Evolutionary conservation across 2,888 invertebrate genomes (phyloP).

Genomic region (Dermolepida albohirtum): DNA sequence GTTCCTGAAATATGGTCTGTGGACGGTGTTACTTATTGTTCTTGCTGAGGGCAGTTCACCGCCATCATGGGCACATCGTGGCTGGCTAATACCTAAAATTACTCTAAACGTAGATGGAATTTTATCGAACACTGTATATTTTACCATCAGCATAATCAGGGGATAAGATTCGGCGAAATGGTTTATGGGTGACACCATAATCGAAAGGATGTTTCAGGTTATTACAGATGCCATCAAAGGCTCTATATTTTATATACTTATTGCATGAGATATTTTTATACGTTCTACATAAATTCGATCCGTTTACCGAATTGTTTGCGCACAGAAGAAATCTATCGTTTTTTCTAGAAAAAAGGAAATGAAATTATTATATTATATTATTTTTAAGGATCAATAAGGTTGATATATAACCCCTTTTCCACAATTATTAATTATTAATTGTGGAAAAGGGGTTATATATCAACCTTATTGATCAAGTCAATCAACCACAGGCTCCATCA

Average conservation of each 20-base stretch:
- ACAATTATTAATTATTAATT: too few species aligned
- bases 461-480: too few species aligned
- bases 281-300: constrained; percentile 75
- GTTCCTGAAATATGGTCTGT: constrained; percentile 78
- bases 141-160: constrained; percentile 81
- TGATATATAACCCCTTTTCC: too few species aligned
- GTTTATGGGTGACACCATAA: constrained; percentile 80
- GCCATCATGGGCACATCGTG: constrained; percentile 70
- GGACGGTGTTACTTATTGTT: constrained; percentile 79
- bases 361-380: too few species aligned
- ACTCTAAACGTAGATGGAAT: neutral
- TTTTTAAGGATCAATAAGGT: too few species aligned
- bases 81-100: constrained; percentile 71
- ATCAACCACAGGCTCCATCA: too few species aligned
- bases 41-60: constrained; percentile 77
- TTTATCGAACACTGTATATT: neutral
- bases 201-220: constrained; percentile 73
- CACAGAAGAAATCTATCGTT: constrained; percentile 53
- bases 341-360: neutral
- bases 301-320: constrained; percentile 70
- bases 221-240: constrained; percentile 82
- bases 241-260: constrained; percentile 69
- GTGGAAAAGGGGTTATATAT: too few species aligned
- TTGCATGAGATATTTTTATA: constrained; percentile 69
- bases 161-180: constrained; percentile 79